Percentiles rank a stretch among this genome's conserved stretches.
Evolutionary conservation across 1,140 invertebrate genomes (phyloP).

Genomic region (Lepidostoma basale): DNA sequence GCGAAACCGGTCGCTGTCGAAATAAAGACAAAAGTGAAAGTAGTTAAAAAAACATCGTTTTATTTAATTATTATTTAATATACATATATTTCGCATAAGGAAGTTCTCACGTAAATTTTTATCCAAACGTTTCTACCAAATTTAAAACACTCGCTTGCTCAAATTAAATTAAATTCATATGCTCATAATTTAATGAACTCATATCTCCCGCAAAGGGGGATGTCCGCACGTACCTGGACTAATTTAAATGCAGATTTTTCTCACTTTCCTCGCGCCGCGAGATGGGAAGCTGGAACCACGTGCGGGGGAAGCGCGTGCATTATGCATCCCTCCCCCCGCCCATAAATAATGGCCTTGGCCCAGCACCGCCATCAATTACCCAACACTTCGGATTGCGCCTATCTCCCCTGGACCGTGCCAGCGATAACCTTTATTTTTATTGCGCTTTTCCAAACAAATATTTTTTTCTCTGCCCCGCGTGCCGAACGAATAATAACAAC

Average conservation of each 20-base stretch:
- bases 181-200: not conserved
- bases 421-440: slow-evolving; percentile 25
- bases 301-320: slow-evolving; percentile 33
- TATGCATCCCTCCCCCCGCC: slow-evolving; percentile 32
- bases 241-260: slow-evolving; percentile 29
- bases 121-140: too few relatives aligned
- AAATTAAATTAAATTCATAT: slow-evolving; percentile 12
- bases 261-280: not conserved
- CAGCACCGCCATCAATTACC: slow-evolving; percentile 43
- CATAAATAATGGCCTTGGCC: slow-evolving; percentile 41
- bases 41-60: too few relatives aligned
- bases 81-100: too few relatives aligned
- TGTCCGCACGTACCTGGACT: not conserved
- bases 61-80: too few relatives aligned
- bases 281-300: slow-evolving; percentile 11
- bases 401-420: slow-evolving; percentile 13
- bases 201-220: not conserved
- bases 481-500: too few relatives aligned
- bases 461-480: too few relatives aligned
- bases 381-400: slow-evolving; percentile 34
- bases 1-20: too few relatives aligned
- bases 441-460: slow-evolving; percentile 19
- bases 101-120: too few relatives aligned
- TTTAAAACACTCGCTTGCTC: too few relatives aligned
- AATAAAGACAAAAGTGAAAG: too few relatives aligned